phyloP scores from a whole-genome alignment of 2,888 invertebrate genomes.

The Panopea generosa region DNA sequence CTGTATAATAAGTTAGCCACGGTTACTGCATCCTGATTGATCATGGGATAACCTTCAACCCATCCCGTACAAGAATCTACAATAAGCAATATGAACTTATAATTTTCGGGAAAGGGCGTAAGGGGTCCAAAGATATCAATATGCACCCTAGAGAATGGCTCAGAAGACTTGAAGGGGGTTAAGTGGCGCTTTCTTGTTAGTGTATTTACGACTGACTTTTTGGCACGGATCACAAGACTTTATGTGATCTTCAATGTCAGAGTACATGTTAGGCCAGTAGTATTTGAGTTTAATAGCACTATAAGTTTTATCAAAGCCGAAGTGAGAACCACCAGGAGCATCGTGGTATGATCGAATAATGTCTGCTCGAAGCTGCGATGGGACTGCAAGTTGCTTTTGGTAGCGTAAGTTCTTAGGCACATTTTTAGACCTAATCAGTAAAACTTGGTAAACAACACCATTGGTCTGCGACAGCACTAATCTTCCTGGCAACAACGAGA shows the following conservation, averaged over 20 bases:
- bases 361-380: slow-evolving; percentile 21
- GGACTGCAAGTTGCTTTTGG: slow-evolving; percentile 33
- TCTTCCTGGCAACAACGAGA: slow-evolving; percentile 15
- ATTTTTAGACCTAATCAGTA: slow-evolving; percentile 8
- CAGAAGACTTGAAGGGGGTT: slow-evolving; percentile 18
- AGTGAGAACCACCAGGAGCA: slow-evolving; percentile 28
- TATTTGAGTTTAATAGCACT: slow-evolving; percentile 26
- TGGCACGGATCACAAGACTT: slow-evolving; percentile 33
- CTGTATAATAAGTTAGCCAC: slow-evolving; percentile 19
- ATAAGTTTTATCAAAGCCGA: slow-evolving; percentile 30
- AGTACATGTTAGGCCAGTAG: slow-evolving; percentile 36
- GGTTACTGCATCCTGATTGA: slow-evolving; percentile 26
- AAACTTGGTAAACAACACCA: slow-evolving; percentile 42
- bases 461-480: slow-evolving; percentile 37
- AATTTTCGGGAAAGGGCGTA: not conserved
- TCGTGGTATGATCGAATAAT: slow-evolving; percentile 50
- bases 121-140: slow-evolving; percentile 43
- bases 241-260: slow-evolving; percentile 27
- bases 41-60: slow-evolving; percentile 36
- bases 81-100: slow-evolving; percentile 33
- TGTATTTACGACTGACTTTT: slow-evolving; percentile 6
- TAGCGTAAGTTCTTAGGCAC: not conserved
- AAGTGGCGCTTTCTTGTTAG: slow-evolving; percentile 7
- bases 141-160: slow-evolving; percentile 24
- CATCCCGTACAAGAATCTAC: slow-evolving; percentile 31